These are phyloP conservation scores for Steinernema carpocapsae DNA, from an alignment of 2,888 invertebrate species.

Conservation along the genomic window DNA sequence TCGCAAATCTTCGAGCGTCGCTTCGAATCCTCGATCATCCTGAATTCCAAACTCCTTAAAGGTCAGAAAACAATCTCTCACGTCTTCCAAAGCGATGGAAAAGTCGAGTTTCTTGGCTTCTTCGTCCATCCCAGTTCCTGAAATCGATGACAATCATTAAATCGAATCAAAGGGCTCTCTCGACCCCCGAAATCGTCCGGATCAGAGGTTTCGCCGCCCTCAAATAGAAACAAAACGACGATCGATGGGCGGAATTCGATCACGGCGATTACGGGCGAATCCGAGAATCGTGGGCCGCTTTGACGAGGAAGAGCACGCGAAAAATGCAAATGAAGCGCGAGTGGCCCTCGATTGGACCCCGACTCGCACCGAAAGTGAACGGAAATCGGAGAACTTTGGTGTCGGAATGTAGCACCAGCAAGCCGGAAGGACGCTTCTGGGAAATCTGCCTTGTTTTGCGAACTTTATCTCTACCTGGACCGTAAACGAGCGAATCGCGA, in stretches of 20 bases:
- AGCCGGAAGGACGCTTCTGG: too few relatives aligned
- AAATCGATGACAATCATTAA: background rate
- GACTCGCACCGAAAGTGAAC: constrained; percentile 15
- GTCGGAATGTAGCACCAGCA: background rate
- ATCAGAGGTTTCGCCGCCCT: background rate
- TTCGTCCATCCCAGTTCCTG: constrained; percentile 14
- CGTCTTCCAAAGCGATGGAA: background rate
- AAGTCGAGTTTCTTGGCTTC: constrained; percentile 24
- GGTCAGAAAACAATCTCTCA: background rate
- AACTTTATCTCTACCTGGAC: too few relatives aligned
- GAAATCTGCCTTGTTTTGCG: too few relatives aligned
- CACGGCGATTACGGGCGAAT: constrained; percentile 1
- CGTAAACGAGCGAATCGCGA: too few relatives aligned
- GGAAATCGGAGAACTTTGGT: constrained; percentile 10
- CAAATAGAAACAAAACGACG: constrained; percentile 14
- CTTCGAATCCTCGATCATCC: constrained; percentile 11
- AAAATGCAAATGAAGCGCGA: constrained; percentile 21
- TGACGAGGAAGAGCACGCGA: background rate
- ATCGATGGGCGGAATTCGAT: constrained; percentile 16
- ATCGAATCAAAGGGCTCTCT: background rate
- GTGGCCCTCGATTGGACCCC: constrained; percentile 18
- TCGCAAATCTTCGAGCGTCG: background rate
- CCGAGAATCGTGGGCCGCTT: background rate
- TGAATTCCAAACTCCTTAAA: too few relatives aligned
- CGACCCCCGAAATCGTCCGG: background rate